Base-by-base conservation (phyloP, 1,140 invertebrate genomes). In the Zaprionus gabonicus region DNA sequence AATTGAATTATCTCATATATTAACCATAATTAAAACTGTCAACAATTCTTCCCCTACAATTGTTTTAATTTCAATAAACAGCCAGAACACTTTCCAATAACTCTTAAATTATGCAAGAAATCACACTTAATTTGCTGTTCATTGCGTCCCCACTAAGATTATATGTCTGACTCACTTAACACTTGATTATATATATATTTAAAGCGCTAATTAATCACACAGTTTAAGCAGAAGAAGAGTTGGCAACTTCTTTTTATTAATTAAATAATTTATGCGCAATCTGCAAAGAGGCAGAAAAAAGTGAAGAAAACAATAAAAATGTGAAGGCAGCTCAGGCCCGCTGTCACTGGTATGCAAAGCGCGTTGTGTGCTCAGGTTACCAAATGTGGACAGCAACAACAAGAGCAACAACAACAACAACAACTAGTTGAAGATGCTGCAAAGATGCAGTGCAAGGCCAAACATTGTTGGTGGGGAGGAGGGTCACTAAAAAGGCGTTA, bases 401-500 rank as follows among this genome's bases (percentile, higher is more conserved):
- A 20, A 20, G 20, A 20, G 20, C 44, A 20, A 12, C 17, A 46
- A 46, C 4, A 49, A 20, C 44, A 49, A 15, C 44, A 20, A 12
- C 17, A 46, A 46, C 4, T 0, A 49, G 6, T 20, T 10, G 17
- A 49, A 23, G 44, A 49, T n/a, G 38, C 38, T 41, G 20, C 44
- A 20, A 3, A 34, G 44, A 17, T 49, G 44, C 44, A 49, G 7
- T 20, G 17, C 17, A 49, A 44, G 41, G 12, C n/a, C 51, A 23
- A 23, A 58, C 65, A 46, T 46, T 68, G 38, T 68, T 57, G 27
- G 27, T 0, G 5, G 27, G 27, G 27, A 6, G 28, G 6, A 6
- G 55, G 65, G 27, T 25, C 6, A 58, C 58, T 82, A 80, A 82
- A 78, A 83, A 80, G 81, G 81, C 80, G 81, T 83, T 83, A 83